phyloP scores from a whole-genome alignment of 2,113 vertebrate species.

The Eidolon helvum region DNA sequence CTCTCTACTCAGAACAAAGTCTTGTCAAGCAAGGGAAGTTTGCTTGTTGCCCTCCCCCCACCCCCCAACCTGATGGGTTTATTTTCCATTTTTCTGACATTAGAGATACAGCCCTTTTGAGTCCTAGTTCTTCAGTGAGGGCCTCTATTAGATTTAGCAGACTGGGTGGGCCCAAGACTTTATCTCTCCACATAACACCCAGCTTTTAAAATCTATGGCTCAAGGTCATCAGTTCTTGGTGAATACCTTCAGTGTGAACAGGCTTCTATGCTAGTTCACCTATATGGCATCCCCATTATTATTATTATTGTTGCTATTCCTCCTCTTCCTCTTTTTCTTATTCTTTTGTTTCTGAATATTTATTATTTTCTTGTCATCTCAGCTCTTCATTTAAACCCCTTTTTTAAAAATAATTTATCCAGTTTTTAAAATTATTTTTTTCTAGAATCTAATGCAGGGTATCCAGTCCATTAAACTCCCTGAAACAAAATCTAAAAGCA shows the following conservation, averaged over 20 bases:
- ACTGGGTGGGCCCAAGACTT: neutral
- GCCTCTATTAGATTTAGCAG: neutral
- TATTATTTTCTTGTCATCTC: neutral
- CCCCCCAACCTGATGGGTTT: neutral
- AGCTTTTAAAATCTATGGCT: neutral
- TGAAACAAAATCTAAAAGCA: neutral
- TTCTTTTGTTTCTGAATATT: neutral
- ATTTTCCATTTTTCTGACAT: neutral
- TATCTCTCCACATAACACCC: neutral
- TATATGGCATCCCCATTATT: neutral
- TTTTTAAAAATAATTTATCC: neutral
- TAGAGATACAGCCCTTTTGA: neutral
- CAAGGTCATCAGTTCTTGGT: neutral
- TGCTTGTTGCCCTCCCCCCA: neutral
- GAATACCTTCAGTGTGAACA: neutral
- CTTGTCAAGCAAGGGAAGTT: neutral
- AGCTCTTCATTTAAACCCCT: neutral
- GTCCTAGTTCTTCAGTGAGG: neutral
- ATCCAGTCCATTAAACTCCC: neutral
- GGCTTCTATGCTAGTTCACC: neutral
- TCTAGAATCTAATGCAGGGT: neutral
- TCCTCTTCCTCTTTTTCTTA: neutral
- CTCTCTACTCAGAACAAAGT: neutral
- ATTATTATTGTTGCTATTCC: neutral
- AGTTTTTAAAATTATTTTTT: neutral